Percentiles rank a stretch among this genome's conserved stretches.
These are phyloP conservation scores for Heliconius cydno DNA, from an alignment of 2,888 invertebrate genomes.

Conservation along the genomic window DNA sequence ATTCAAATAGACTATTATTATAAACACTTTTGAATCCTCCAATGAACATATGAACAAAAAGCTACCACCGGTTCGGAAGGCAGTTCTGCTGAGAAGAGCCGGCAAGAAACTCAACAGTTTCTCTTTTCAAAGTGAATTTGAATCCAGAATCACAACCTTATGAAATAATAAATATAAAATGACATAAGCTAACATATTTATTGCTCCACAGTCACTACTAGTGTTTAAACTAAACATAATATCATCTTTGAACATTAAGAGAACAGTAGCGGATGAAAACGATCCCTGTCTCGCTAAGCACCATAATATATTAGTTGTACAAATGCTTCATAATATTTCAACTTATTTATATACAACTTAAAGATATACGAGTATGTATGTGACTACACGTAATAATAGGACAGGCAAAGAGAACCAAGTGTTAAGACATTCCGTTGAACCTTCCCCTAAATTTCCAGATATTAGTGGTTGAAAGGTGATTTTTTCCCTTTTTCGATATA, in stretches of 20 bases:
- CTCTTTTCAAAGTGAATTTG: too few species aligned
- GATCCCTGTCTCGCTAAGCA: constrained; percentile 26
- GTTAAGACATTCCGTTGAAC: not conserved
- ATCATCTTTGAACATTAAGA: constrained; percentile 14
- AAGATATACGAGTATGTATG: not conserved
- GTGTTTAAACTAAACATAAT: constrained; percentile 14
- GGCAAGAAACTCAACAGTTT: too few species aligned
- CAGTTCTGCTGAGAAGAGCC: too few species aligned
- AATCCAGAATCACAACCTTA: not conserved
- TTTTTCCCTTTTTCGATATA: too few species aligned
- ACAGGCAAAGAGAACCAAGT: not conserved
- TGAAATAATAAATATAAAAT: not conserved
- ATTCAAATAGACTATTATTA: too few species aligned
- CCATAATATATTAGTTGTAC: constrained; percentile 36
- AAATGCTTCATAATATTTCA: constrained; percentile 37
- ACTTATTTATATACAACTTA: constrained; percentile 4
- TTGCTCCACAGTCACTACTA: constrained; percentile 3
- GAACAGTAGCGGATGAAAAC: constrained; percentile 38
- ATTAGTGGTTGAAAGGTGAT: too few species aligned
- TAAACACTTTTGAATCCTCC: too few species aligned
- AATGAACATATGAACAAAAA: too few species aligned
- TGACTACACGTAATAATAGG: not conserved
- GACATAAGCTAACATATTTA: not conserved
- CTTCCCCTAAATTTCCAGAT: too few species aligned
- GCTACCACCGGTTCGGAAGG: too few species aligned